These are phyloP conservation scores for Vanacampus margaritifer DNA, from an alignment of 2,113 vertebrate genomes.

Conservation along the genomic window DNA sequence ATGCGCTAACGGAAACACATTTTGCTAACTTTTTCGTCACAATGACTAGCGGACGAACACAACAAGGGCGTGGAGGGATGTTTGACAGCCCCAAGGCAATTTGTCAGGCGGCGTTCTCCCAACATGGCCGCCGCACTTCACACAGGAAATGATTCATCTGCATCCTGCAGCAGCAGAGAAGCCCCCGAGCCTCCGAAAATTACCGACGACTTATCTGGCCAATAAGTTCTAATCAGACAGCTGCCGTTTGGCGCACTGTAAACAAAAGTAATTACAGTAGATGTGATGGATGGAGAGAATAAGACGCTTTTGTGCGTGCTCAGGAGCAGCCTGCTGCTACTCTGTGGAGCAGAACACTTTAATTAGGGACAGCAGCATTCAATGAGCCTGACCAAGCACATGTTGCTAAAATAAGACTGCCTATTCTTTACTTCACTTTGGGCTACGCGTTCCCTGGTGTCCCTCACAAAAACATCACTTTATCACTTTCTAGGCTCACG, in stretches of 20 bases:
- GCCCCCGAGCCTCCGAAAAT: slow-evolving; percentile 48
- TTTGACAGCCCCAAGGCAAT: slow-evolving; percentile 47
- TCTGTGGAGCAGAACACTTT: slow-evolving; percentile 71
- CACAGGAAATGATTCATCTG: slow-evolving; percentile 64
- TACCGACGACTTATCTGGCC: slow-evolving; percentile 69
- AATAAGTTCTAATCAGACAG: slow-evolving; percentile 73
- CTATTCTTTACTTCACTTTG: slow-evolving; percentile 45
- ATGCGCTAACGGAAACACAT: neutral
- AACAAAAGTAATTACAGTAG: slow-evolving; percentile 77
- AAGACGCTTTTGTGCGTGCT: slow-evolving; percentile 63
- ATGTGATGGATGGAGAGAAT: slow-evolving; percentile 68
- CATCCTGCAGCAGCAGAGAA: slow-evolving; percentile 53
- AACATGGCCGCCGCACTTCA: slow-evolving; percentile 28
- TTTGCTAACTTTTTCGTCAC: slow-evolving; percentile 17
- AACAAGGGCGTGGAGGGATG: slow-evolving; percentile 30
- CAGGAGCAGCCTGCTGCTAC: slow-evolving; percentile 57
- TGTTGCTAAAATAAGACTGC: slow-evolving; percentile 59
- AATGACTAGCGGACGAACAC: slow-evolving; percentile 16
- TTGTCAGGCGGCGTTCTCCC: slow-evolving; percentile 51
- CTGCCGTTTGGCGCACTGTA: slow-evolving; percentile 67
- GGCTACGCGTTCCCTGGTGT: neutral
- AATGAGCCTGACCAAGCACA: slow-evolving; percentile 62
- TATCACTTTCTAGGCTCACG: neutral
- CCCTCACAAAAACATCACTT: neutral
- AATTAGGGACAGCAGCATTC: slow-evolving; percentile 68